Base-by-base conservation (phyloP, 2,113 vertebrate genomes). In the Podiceps cristatus region DNA sequence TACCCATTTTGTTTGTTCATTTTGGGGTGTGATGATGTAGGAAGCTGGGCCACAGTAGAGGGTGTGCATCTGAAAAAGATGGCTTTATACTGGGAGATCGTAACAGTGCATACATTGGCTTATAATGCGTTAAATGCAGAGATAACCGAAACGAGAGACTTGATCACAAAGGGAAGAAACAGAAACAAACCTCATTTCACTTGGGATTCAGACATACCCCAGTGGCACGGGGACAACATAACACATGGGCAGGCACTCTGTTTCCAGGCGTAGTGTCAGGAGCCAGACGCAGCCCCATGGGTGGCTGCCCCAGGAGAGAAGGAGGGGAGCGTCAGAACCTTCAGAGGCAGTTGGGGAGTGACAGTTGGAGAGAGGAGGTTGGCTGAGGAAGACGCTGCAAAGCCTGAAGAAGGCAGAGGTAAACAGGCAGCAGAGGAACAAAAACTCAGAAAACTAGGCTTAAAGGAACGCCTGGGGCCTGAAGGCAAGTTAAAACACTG, bases 241-340 rank as follows among this genome's bases (percentile, higher is more conserved):
- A 35, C 23, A 55, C 47, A 8, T 0, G 0, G 28, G 22, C 37
- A 49, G 55, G 15, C 1, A 2, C 13, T 27, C 42, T 6, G 31
- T 8, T 55, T 47, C n/a, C 74, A 75, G 18, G 37, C 0, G 5
- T 14, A 44, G 59, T 18, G 62, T 50, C 44, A 37, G 69, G 44
- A 4, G 4, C 72, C 67, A 53, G 42, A 66, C 55, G 56, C 67
- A 53, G 71, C 47, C 45, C 55, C 2, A 0, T 18, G n/a, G 55
- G 82, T 3, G 2, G 19, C 85, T 82, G 66, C 56, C 52, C 74
- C 0, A 1, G 15, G 16, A 44, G 24, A 72, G 18, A 27, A 19
- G 3, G 3, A 35, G 22, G 25, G 19, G 27, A 82, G 63, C 6
- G 3, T 77, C 62, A 33, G 74, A 86, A 59, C 67, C 42, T 37